Percentiles rank a stretch among this genome's conserved stretches.
Evolutionary conservation across 2,113 vertebrate species (phyloP).

Genomic region (Eptesicus fuscus): DNA sequence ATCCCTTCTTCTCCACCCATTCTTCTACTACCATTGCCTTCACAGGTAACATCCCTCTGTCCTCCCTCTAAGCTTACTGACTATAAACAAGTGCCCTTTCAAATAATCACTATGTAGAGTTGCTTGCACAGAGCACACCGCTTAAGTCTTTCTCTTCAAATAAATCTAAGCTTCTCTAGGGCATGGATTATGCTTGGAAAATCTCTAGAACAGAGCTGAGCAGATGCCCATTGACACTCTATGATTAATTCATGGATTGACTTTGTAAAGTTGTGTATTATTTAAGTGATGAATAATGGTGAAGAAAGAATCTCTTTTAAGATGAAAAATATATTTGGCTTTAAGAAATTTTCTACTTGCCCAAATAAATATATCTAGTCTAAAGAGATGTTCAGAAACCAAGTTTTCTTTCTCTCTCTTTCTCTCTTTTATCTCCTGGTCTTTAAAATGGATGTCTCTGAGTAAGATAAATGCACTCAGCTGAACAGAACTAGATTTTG

Average conservation of each 20-base stretch:
- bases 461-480: neutral
- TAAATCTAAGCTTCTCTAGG: neutral
- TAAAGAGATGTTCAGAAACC: neutral
- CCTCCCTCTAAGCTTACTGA: neutral
- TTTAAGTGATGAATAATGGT: neutral
- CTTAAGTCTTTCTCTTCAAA: neutral
- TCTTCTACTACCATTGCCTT: neutral
- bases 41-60: neutral
- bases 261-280: neutral
- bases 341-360: neutral
- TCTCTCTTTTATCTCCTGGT: neutral
- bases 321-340: neutral
- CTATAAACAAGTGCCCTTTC: neutral
- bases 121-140: neutral
- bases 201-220: neutral
- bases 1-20: neutral
- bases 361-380: neutral
- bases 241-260: neutral
- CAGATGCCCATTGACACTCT: neutral
- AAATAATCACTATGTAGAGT: neutral
- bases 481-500: neutral
- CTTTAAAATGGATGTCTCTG: neutral
- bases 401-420: neutral
- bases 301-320: neutral
- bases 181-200: neutral